These are phyloP conservation scores for Heliconius nattereri DNA, from an alignment of 1,140 invertebrate species.

Conservation along the genomic window DNA sequence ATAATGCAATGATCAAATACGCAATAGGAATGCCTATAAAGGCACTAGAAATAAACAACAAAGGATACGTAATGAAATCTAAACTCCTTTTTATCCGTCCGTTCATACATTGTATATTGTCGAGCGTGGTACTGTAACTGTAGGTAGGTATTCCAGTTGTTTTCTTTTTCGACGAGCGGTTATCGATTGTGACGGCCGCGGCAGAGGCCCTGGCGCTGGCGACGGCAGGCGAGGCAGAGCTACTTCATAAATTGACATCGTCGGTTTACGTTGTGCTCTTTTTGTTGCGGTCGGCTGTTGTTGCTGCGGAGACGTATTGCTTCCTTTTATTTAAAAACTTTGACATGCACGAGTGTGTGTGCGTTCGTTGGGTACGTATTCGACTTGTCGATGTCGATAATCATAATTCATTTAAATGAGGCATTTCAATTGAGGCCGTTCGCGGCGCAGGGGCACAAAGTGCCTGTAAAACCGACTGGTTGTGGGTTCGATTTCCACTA, in stretches of 20 bases:
- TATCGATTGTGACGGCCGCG: constrained; percentile 44
- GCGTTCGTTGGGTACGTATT: neutral
- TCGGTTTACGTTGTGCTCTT: neutral
- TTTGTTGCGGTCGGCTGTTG: neutral
- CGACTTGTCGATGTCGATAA: neutral
- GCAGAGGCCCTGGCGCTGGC: neutral
- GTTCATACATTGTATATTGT: neutral
- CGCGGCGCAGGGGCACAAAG: no score
- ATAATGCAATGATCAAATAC: neutral
- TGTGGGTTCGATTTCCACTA: no score
- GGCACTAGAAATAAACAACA: neutral
- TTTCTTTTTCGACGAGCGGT: constrained; percentile 31
- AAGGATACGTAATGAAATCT: neutral
- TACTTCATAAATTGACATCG: constrained; percentile 18
- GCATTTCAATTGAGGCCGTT: no score
- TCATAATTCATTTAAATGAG: no score
- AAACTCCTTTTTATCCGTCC: neutral
- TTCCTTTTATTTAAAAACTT: constrained; percentile 11
- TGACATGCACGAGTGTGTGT: neutral
- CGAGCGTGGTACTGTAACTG: neutral
- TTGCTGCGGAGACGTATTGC: neutral
- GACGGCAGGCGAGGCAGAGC: neutral
- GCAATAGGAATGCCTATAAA: no score
- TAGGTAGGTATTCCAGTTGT: neutral
- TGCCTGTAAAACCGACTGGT: no score